Evolutionary conservation across 2,888 invertebrate genomes (phyloP).

Genomic region (Ochropleura leucogaster): DNA sequence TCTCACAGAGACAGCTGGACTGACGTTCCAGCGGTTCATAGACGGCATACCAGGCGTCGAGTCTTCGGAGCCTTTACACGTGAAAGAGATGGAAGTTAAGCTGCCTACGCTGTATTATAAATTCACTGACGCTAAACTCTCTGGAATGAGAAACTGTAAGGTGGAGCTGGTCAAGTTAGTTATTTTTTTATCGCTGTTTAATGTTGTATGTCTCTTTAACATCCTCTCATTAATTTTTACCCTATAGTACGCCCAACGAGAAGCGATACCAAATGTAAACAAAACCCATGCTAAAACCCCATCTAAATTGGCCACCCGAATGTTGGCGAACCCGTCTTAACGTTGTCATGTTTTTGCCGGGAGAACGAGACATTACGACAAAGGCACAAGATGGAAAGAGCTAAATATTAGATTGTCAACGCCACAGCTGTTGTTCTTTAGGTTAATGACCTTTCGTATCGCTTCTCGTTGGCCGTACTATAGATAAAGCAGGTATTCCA

Average conservation of each 20-base stretch:
- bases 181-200: background rate
- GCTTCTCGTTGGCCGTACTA: background rate
- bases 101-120: conserved; percentile 49
- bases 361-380: no score
- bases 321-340: no score
- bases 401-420: no score
- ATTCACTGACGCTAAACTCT: conserved; percentile 40
- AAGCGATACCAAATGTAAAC: no score
- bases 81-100: conserved; percentile 51
- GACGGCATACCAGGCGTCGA: conserved; percentile 62
- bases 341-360: no score
- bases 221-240: background rate
- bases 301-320: no score
- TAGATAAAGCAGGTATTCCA: no score
- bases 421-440: no score
- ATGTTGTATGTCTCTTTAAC: background rate
- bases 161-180: conserved; percentile 39
- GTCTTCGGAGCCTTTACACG: conserved; percentile 67
- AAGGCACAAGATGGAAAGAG: no score
- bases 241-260: no score
- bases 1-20: conserved; percentile 22
- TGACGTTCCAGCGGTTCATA: conserved; percentile 21
- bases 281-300: no score
- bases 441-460: no score
- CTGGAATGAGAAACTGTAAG: conserved; percentile 57